A percentile compares a stretch with the other conserved stretches of the same genome.
phyloP scores from a whole-genome alignment of 2,888 invertebrate species.

The Sepioteuthis lessoniana region DNA sequence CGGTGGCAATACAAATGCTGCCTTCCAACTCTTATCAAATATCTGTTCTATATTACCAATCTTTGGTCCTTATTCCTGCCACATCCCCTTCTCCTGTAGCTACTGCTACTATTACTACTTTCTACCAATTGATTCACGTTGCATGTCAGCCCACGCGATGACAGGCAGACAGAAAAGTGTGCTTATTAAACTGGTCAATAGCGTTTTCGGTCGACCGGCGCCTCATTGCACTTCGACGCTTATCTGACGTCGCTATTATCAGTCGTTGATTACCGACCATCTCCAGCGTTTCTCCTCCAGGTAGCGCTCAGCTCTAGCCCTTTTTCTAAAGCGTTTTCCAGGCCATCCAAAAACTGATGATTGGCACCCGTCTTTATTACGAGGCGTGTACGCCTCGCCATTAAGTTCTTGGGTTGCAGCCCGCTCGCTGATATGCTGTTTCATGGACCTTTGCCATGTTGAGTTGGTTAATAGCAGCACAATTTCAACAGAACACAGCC shows the following conservation, averaged over 20 bases:
- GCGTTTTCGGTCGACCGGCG: conserved; percentile 6
- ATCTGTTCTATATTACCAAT: not conserved
- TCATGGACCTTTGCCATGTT: conserved; percentile 23
- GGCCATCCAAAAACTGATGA: not conserved
- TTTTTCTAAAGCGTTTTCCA: not conserved
- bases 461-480: conserved; percentile 4
- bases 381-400: conserved; percentile 5
- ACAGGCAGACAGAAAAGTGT: not conserved
- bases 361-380: not conserved
- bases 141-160: not conserved
- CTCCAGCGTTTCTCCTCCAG: conserved; percentile 33
- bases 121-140: not conserved
- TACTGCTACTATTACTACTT: too few relatives aligned
- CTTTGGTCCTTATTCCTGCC: not conserved
- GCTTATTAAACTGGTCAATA: conserved; percentile 23
- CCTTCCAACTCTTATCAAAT: not conserved
- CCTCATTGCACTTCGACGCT: not conserved
- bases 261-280: conserved; percentile 8
- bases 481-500: not conserved
- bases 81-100: not conserved
- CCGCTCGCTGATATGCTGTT: not conserved
- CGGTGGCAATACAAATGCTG: not conserved
- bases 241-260: conserved; percentile 12
- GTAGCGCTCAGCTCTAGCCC: not conserved
- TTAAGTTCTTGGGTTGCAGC: conserved; percentile 23